Conservation (phyloP, 2,797 vertebrate genomes). For the Chrysocyon brachyurus region DNA sequence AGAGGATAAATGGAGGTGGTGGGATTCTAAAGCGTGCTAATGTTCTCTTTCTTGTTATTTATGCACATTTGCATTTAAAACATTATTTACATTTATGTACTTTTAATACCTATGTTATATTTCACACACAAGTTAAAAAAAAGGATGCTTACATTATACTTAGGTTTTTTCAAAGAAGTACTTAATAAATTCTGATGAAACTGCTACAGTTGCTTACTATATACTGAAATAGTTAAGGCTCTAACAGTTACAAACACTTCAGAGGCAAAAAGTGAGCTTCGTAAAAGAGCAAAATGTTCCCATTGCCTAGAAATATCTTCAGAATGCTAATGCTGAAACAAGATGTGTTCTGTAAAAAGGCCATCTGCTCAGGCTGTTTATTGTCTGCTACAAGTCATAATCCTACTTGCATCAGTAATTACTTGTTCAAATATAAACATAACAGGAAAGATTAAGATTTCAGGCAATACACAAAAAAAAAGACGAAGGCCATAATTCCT, state of each 20-base stretch:
- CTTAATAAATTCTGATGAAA: constrained; percentile 37
- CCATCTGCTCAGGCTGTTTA: constrained; percentile 74
- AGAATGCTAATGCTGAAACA: constrained; percentile 50
- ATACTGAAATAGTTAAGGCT: constrained; percentile 6
- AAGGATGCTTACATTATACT: neutral
- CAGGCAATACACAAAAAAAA: constrained; percentile 56
- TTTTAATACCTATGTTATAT: constrained; percentile 1
- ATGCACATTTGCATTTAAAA: neutral
- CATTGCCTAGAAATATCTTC: constrained; percentile 52
- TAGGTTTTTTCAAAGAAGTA: neutral
- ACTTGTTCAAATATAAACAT: constrained; percentile 62
- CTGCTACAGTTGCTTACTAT: neutral
- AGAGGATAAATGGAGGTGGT: neutral
- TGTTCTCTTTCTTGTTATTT: neutral
- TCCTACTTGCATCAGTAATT: constrained; percentile 73
- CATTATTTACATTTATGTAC: neutral
- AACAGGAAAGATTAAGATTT: constrained; percentile 66
- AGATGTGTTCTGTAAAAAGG: constrained; percentile 57
- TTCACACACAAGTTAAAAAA: neutral
- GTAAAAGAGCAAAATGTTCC: constrained; percentile 41
- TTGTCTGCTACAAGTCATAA: constrained; percentile 72
- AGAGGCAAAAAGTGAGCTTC: constrained; percentile 50
- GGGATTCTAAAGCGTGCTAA: neutral
- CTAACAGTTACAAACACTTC: constrained; percentile 38
- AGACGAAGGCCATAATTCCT: constrained; percentile 18